These are phyloP conservation scores for Coreoperca whiteheadi DNA, from an alignment of 2,113 vertebrate species.

Conservation along the genomic window DNA sequence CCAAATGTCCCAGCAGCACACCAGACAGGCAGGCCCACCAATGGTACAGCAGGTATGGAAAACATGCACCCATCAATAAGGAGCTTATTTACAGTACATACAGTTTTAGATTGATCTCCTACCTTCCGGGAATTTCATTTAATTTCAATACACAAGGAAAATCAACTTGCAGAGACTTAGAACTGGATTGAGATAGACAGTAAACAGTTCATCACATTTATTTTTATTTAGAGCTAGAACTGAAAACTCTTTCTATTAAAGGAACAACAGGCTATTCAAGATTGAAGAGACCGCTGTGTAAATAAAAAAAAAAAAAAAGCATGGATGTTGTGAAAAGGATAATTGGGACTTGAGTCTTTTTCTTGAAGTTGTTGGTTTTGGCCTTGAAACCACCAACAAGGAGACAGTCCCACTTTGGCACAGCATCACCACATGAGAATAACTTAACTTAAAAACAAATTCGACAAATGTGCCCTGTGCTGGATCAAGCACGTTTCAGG, in stretches of 20 bases:
- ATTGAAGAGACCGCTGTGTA: background rate
- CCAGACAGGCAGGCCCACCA: conserved; percentile 88
- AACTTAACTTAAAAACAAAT: background rate
- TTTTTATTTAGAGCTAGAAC: background rate
- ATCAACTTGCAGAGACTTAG: background rate
- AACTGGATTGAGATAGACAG: background rate
- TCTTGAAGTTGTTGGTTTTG: background rate
- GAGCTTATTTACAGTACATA: background rate
- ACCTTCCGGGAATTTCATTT: background rate
- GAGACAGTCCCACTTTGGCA: background rate
- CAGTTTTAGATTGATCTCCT: background rate
- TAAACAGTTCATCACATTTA: background rate
- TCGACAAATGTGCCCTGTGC: background rate
- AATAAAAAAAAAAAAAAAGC: background rate
- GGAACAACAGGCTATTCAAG: background rate
- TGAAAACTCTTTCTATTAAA: background rate
- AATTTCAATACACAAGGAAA: background rate
- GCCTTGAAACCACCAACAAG: background rate
- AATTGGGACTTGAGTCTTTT: background rate
- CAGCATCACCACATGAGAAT: background rate
- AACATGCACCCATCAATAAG: background rate
- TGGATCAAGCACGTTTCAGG: background rate
- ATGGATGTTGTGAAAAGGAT: background rate
- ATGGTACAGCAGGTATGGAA: conserved; percentile 90
- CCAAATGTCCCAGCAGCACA: conserved; percentile 89